phyloP scores from a whole-genome alignment of 2,113 vertebrate species.

The Mungos mungo region DNA sequence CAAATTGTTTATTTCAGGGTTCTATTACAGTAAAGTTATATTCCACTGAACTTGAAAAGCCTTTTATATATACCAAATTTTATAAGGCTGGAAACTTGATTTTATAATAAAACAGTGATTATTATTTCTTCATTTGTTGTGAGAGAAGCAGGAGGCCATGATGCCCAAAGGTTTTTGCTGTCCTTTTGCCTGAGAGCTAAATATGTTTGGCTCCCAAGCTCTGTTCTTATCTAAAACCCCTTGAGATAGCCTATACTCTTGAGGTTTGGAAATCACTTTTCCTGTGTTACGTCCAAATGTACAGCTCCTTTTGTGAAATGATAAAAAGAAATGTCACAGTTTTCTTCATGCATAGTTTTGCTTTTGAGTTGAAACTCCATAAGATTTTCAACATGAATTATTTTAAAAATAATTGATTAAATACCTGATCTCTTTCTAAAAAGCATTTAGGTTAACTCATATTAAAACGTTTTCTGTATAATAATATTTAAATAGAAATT shows the following conservation, averaged over 20 bases:
- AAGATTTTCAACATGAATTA: not conserved
- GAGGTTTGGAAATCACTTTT: conserved; percentile 16
- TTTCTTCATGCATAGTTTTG: not conserved
- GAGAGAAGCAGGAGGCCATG: not conserved
- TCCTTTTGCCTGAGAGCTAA: not conserved
- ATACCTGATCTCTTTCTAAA: not conserved
- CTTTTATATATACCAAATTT: conserved; percentile 25
- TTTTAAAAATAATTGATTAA: not conserved
- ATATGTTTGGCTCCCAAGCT: not conserved
- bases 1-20: not conserved
- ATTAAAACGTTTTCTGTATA: not conserved
- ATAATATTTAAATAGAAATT: not conserved
- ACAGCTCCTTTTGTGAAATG: conserved; percentile 13
- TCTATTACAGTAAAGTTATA: conserved; percentile 1
- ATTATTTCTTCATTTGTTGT: conserved; percentile 27
- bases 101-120: not conserved
- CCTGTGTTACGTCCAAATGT: not conserved
- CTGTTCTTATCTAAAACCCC: not conserved
- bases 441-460: not conserved
- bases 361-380: not conserved
- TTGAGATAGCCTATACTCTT: not conserved
- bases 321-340: not conserved
- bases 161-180: not conserved
- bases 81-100: not conserved
- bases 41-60: conserved; percentile 14